Conservation (phyloP, 2,888 invertebrate genomes). For the Chrysolina americana region DNA sequence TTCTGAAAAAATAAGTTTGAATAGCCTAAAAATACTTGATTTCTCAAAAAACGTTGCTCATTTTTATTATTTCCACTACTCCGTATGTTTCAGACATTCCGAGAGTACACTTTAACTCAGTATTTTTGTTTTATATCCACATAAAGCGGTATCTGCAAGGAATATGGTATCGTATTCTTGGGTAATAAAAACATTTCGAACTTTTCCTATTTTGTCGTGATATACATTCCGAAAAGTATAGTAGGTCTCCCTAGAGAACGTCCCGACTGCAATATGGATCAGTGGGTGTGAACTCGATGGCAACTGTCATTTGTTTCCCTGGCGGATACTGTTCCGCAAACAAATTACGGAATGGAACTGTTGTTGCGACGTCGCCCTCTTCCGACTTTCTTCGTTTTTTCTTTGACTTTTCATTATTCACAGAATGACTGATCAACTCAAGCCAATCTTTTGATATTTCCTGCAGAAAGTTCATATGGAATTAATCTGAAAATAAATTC, state of each 20-base stretch:
- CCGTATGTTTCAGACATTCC: not conserved
- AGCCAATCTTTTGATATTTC: too few relatives aligned
- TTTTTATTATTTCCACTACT: not conserved
- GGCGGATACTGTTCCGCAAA: constrained; percentile 34
- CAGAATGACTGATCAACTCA: not conserved
- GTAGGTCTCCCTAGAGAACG: constrained; percentile 36
- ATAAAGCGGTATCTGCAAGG: constrained; percentile 9
- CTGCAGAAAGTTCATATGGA: too few relatives aligned
- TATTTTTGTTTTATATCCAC: constrained; percentile 15
- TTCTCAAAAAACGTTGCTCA: too few relatives aligned
- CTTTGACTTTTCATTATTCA: not conserved
- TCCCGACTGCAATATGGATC: constrained; percentile 45
- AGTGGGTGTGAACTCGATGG: constrained; percentile 44
- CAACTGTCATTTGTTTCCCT: constrained; percentile 44
- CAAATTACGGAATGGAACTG: constrained; percentile 18
- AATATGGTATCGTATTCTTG: constrained; percentile 31
- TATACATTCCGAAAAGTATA: constrained; percentile 34
- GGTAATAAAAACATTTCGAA: constrained; percentile 37
- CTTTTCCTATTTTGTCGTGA: constrained; percentile 32
- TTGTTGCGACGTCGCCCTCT: not conserved
- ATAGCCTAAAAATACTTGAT: too few relatives aligned
- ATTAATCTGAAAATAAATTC: too few relatives aligned
- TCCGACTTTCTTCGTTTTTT: not conserved
- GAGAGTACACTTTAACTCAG: not conserved
- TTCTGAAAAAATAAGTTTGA: too few relatives aligned